phyloP scores from a whole-genome alignment of 2,797 vertebrate genomes.

The Lagodon rhomboides region DNA sequence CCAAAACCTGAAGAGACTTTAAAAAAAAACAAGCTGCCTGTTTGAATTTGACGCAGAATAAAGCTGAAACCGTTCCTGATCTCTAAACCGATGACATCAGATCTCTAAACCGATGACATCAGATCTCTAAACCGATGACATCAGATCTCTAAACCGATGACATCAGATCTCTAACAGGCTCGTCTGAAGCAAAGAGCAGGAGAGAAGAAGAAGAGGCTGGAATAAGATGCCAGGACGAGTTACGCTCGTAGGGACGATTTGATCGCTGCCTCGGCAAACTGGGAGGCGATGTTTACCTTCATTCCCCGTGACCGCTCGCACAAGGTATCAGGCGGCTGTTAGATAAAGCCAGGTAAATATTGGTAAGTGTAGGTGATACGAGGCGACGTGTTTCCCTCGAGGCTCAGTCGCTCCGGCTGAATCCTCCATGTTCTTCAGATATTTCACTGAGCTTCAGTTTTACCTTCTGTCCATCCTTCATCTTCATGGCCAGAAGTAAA shows the following conservation, averaged over 20 bases:
- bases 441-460: too few relatives aligned
- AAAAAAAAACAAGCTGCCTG: not conserved
- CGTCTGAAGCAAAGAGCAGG: slow-evolving; percentile 5
- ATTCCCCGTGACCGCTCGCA: slow-evolving; percentile 44
- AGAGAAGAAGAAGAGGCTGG: slow-evolving; percentile 8
- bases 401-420: slow-evolving; percentile 21
- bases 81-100: too few relatives aligned
- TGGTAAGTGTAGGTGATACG: slow-evolving; percentile 46
- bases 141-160: too few relatives aligned
- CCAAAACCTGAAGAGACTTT: slow-evolving; percentile 1
- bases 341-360: slow-evolving; percentile 63
- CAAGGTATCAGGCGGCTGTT: slow-evolving; percentile 47
- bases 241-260: slow-evolving; percentile 45
- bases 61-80: slow-evolving; percentile 25
- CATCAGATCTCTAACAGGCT: slow-evolving; percentile 31
- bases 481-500: too few relatives aligned
- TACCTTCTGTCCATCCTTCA: too few relatives aligned
- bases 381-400: slow-evolving; percentile 32
- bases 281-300: slow-evolving; percentile 57
- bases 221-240: slow-evolving; percentile 55
- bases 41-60: slow-evolving; percentile 25
- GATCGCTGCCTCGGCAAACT: slow-evolving; percentile 35
- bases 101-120: too few relatives aligned
- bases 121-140: too few relatives aligned
- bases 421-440: not conserved